phyloP scores from a whole-genome alignment of 2,888 invertebrate genomes.

The Lepidochitona cinerea region DNA sequence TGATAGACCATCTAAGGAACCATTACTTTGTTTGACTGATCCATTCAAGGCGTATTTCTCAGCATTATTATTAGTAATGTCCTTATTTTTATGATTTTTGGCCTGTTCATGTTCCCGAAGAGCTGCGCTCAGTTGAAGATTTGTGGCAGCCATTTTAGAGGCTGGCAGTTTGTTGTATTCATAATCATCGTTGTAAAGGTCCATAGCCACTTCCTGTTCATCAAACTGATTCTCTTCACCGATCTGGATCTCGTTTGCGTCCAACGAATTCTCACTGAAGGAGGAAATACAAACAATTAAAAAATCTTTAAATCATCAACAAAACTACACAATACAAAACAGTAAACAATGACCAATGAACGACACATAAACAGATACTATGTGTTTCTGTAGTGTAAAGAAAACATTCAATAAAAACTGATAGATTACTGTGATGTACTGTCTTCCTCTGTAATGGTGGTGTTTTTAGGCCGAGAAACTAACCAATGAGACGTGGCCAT shows the following conservation, averaged over 20 bases:
- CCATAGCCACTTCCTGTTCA: conserved; percentile 54
- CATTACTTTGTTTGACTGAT: conserved; percentile 11
- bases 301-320: no score
- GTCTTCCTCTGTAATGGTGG: no score
- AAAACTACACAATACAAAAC: no score
- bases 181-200: conserved; percentile 36
- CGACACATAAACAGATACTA: background rate
- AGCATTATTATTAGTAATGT: conserved; percentile 12
- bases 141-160: conserved; percentile 19
- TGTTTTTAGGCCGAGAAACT: no score
- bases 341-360: no score
- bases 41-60: conserved; percentile 7
- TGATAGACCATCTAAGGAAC: conserved; percentile 11
- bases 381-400: conserved; percentile 3
- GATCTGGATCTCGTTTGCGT: conserved; percentile 48
- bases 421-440: no score
- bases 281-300: no score
- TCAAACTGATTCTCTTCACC: conserved; percentile 34
- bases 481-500: no score
- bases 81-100: conserved; percentile 24
- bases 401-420: no score
- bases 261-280: conserved; percentile 51
- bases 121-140: conserved; percentile 32
- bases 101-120: conserved; percentile 30
- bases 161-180: conserved; percentile 18